phyloP scores from a whole-genome alignment of 2,888 invertebrate species.

The Drosophila pseudotalamancana region DNA sequence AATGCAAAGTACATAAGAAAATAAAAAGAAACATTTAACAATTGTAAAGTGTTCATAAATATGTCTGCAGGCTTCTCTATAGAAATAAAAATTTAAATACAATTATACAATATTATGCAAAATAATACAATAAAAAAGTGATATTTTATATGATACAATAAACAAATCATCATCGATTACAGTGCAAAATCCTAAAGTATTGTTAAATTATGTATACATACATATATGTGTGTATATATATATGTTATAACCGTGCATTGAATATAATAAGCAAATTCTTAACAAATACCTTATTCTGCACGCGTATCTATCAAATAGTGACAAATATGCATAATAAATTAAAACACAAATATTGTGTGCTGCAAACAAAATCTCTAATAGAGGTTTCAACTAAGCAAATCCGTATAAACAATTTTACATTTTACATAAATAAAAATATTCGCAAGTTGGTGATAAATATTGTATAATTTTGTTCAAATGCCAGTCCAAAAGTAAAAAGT shows the following conservation, averaged over 20 bases:
- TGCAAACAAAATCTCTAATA: slow-evolving; percentile 20
- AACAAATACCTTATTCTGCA: not conserved
- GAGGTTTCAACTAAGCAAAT: slow-evolving; percentile 20
- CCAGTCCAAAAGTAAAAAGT: slow-evolving; percentile 28
- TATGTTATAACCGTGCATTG: slow-evolving; percentile 19
- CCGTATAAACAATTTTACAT: slow-evolving; percentile 4
- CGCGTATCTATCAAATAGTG: slow-evolving; percentile 12
- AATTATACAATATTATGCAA: not conserved
- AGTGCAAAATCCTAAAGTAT: slow-evolving; percentile 1
- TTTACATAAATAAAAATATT: slow-evolving; percentile 13
- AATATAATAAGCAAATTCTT: slow-evolving; percentile 6
- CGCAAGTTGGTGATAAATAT: slow-evolving; percentile 30
- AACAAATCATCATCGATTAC: not conserved
- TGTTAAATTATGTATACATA: not conserved
- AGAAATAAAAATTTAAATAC: not conserved
- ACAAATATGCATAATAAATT: slow-evolving; percentile 31
- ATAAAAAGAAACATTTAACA: slow-evolving; percentile 22
- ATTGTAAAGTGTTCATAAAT: slow-evolving; percentile 14
- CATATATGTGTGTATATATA: slow-evolving; percentile 5
- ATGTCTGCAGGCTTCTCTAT: not conserved
- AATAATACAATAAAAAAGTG: not conserved
- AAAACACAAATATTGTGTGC: not conserved
- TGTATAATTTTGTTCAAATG: slow-evolving; percentile 11
- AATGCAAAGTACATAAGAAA: slow-evolving; percentile 19
- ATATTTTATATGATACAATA: not conserved